Percentiles rank a stretch among this genome's conserved stretches.
These are phyloP conservation scores for Drosophila insularis DNA, from an alignment of 1,140 invertebrate species.

Conservation along the genomic window DNA sequence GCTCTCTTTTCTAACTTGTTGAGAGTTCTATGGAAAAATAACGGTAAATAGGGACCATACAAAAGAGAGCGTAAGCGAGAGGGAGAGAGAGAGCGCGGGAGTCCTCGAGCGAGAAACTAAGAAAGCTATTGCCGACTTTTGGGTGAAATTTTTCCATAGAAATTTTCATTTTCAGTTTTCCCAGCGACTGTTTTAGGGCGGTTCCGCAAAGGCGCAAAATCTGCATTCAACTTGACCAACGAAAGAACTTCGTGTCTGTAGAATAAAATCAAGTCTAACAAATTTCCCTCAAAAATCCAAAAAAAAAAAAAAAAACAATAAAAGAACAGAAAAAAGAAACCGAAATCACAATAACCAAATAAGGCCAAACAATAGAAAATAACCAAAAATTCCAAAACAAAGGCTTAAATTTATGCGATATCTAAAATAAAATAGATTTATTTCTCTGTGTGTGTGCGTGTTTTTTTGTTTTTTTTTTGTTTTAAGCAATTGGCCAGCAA, in stretches of 20 bases:
- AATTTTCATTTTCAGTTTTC: conserved; percentile 82
- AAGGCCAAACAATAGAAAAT: conserved; percentile 7
- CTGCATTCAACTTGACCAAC: conserved; percentile 52
- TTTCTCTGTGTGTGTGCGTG: neutral
- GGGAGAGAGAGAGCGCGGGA: neutral
- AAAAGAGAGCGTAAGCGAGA: neutral
- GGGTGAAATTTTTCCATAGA: conserved; percentile 76
- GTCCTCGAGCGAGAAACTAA: neutral
- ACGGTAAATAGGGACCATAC: conserved; percentile 35
- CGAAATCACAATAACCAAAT: neutral
- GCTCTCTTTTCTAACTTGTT: conserved; percentile 44
- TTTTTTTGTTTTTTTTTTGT: neutral
- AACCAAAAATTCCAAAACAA: conserved; percentile 13
- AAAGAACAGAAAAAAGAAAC: neutral
- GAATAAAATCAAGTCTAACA: conserved; percentile 28
- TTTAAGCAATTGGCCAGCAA: conserved; percentile 25
- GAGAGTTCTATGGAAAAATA: conserved; percentile 44
- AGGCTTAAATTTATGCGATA: conserved; percentile 2
- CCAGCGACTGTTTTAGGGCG: conserved; percentile 82
- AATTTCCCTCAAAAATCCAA: conserved; percentile 14
- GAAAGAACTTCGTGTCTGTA: conserved; percentile 42
- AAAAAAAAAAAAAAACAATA: conserved; percentile 17
- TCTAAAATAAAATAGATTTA: neutral
- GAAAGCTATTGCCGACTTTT: conserved; percentile 59
- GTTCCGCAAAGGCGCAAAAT: conserved; percentile 73